phyloP scores from a whole-genome alignment of 2,888 invertebrate genomes.

The Himalopsyche anomala region DNA sequence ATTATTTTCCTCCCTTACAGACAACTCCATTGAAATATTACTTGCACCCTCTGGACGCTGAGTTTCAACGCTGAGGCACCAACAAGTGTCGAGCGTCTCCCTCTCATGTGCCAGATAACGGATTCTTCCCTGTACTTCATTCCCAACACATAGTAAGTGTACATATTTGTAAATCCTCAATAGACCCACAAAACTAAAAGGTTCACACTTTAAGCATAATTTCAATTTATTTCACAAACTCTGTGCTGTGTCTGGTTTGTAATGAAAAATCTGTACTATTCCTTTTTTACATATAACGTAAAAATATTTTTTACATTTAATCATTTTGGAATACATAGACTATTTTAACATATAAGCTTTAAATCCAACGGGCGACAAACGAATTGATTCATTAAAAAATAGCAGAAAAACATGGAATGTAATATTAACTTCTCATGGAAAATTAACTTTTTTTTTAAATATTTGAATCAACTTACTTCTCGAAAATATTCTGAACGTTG shows the following conservation, averaged over 20 bases:
- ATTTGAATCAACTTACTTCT: no score
- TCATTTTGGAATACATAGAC: no score
- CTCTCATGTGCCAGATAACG: conserved; percentile 25
- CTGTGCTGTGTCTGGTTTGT: not conserved
- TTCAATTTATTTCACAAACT: conserved; percentile 9
- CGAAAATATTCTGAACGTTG: no score
- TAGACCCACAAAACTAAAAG: not conserved
- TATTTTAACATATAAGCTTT: no score
- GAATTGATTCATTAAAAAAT: no score
- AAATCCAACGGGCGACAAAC: no score
- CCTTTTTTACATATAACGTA: not conserved
- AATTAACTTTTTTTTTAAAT: no score
- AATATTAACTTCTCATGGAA: no score
- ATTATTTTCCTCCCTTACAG: not conserved
- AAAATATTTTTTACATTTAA: no score
- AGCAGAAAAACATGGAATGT: no score
- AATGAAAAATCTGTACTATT: not conserved
- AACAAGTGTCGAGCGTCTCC: not conserved
- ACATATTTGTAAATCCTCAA: not conserved
- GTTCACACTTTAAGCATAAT: conserved; percentile 3
- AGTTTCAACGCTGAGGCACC: conserved; percentile 9
- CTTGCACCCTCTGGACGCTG: not conserved
- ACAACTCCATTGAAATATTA: not conserved
- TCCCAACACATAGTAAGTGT: conserved; percentile 22
- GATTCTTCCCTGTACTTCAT: not conserved